Conservation (phyloP, 2,888 invertebrate species). For the Diadegma fenestrale region DNA sequence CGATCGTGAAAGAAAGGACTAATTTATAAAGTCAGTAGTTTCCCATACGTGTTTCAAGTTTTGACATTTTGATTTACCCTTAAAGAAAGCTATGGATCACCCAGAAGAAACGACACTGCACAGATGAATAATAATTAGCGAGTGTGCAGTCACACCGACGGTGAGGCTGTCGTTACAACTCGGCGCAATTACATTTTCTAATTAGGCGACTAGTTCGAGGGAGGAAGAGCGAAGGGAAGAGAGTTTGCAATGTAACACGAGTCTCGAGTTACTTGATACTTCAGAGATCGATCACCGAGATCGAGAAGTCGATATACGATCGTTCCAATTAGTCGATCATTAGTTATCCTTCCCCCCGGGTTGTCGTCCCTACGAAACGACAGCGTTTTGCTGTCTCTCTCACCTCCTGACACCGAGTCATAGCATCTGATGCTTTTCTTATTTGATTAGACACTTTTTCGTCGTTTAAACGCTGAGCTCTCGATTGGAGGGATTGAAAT, state of each 20-base stretch:
- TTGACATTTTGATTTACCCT: slow-evolving; percentile 3
- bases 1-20: neutral
- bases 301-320: slow-evolving; percentile 78
- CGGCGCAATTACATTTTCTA: slow-evolving; percentile 66
- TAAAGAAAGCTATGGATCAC: slow-evolving; percentile 58
- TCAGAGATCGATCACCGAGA: slow-evolving; percentile 76
- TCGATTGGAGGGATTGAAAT: neutral
- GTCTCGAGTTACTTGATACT: slow-evolving; percentile 51
- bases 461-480: neutral
- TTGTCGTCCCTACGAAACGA: slow-evolving; percentile 64
- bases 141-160: slow-evolving; percentile 27
- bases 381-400: slow-evolving; percentile 27
- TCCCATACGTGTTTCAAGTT: neutral
- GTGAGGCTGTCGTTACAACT: slow-evolving; percentile 39
- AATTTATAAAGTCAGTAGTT: neutral
- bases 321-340: slow-evolving; percentile 77
- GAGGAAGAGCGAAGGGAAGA: slow-evolving; percentile 29
- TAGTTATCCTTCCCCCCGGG: slow-evolving; percentile 61
- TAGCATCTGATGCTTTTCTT: neutral
- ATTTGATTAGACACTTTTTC: neutral
- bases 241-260: slow-evolving; percentile 55
- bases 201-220: slow-evolving; percentile 59
- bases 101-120: slow-evolving; percentile 51
- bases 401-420: slow-evolving; percentile 8
- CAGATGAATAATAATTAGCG: slow-evolving; percentile 67